Percentiles rank a stretch among this genome's conserved stretches.
Conservation (phyloP, 2,113 vertebrate species). For the Crotalus helleri region DNA sequence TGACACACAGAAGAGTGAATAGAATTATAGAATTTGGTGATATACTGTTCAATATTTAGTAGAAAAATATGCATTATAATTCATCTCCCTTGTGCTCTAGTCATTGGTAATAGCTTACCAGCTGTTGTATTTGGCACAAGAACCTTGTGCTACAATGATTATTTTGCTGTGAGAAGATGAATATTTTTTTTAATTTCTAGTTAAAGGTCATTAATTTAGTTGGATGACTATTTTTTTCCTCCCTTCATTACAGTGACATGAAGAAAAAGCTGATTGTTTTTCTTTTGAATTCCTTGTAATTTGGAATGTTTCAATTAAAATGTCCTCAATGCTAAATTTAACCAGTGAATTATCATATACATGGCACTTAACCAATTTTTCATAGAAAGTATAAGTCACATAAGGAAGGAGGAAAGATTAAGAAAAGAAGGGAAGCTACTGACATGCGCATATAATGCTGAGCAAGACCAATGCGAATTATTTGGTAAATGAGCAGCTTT, state of each 20-base stretch:
- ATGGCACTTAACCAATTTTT: slow-evolving; percentile 22
- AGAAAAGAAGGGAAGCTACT: not conserved
- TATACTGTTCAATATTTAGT: not conserved
- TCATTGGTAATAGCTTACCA: slow-evolving; percentile 21
- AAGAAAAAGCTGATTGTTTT: slow-evolving; percentile 12
- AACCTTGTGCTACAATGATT: not conserved
- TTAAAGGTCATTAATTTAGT: slow-evolving; percentile 23
- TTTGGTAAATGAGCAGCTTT: not conserved
- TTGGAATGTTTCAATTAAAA: slow-evolving; percentile 16
- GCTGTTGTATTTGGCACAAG: not conserved
- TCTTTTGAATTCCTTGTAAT: slow-evolving; percentile 12
- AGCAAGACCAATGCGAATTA: not conserved
- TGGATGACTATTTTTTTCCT: not conserved
- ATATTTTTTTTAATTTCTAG: slow-evolving; percentile 23
- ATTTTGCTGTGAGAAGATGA: not conserved
- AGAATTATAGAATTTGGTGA: not conserved
- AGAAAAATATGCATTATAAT: not conserved
- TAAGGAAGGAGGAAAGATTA: not conserved
- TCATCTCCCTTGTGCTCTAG: not conserved
- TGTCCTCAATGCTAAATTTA: slow-evolving; percentile 27
- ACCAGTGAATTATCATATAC: not conserved
- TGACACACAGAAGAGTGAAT: not conserved
- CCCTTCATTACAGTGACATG: not conserved
- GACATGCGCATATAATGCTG: not conserved
- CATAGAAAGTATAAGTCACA: not conserved